A percentile compares a stretch with the other conserved stretches of the same genome.
These are phyloP conservation scores for Nephrotoma appendiculata DNA, from an alignment of 2,888 invertebrate genomes.

Conservation along the genomic window DNA sequence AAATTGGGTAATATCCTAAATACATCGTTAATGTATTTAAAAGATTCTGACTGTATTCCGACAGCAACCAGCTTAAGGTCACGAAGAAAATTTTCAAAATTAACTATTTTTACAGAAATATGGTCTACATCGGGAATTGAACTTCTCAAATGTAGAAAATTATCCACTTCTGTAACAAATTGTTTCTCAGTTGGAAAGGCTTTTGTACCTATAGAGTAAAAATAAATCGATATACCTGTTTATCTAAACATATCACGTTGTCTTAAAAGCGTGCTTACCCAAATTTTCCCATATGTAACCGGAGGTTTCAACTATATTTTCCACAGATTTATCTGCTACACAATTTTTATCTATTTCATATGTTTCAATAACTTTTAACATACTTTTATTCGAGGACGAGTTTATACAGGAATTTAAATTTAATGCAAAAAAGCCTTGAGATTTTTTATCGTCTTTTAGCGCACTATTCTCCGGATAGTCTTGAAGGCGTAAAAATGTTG, in stretches of 20 bases:
- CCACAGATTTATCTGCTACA: background rate
- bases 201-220: background rate
- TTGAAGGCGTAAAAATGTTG: background rate
- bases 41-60: conserved; percentile 43
- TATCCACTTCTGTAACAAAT: conserved; percentile 17
- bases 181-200: conserved; percentile 10
- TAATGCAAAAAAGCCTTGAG: background rate
- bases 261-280: conserved; percentile 6
- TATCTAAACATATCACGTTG: background rate
- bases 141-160: conserved; percentile 16
- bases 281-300: conserved; percentile 22
- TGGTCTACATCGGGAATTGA: background rate
- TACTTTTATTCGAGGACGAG: background rate
- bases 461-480: background rate
- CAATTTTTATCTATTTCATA: background rate
- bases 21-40: conserved; percentile 32
- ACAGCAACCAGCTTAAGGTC: conserved; percentile 28
- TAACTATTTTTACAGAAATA: background rate
- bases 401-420: background rate
- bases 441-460: background rate
- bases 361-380: background rate
- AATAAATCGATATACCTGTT: background rate
- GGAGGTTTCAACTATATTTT: conserved; percentile 11
- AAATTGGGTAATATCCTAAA: conserved; percentile 35
- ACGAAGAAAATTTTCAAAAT: conserved; percentile 3